These are phyloP conservation scores for Hyppa rectilinea DNA, from an alignment of 2,888 invertebrate genomes.

Conservation along the genomic window DNA sequence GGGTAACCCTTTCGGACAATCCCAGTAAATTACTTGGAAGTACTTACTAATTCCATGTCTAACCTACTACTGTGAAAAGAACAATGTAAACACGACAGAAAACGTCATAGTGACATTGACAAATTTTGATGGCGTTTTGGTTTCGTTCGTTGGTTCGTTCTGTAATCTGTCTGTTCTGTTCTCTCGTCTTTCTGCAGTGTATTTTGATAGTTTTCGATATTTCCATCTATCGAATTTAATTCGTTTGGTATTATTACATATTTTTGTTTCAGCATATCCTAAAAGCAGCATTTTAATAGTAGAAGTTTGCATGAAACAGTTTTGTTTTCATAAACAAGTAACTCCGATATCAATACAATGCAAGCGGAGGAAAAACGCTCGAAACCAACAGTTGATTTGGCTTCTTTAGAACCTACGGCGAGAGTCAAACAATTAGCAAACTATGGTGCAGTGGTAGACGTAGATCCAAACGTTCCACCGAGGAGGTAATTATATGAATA, in stretches of 20 bases:
- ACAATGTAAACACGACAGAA: neutral
- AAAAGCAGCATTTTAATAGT: neutral
- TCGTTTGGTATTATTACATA: neutral
- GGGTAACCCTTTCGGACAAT: too few species aligned
- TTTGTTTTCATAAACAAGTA: slow-evolving; percentile 21
- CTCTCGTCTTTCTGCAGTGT: neutral
- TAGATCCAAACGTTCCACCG: slow-evolving; percentile 94
- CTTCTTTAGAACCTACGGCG: slow-evolving; percentile 91
- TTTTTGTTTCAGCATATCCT: slow-evolving; percentile 3
- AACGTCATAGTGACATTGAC: neutral
- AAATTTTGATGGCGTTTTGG: neutral
- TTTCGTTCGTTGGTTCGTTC: too few species aligned
- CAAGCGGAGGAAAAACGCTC: slow-evolving; percentile 80
- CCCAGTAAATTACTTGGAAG: too few species aligned
- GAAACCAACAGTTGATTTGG: slow-evolving; percentile 77
- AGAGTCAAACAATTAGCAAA: slow-evolving; percentile 93
- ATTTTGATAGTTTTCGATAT: slow-evolving; percentile 3
- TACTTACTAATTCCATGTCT: neutral
- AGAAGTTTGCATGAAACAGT: slow-evolving; percentile 27
- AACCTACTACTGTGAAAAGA: neutral
- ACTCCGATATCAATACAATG: slow-evolving; percentile 68
- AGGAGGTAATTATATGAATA: slow-evolving; percentile 91
- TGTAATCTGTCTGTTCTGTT: too few species aligned
- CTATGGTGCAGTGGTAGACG: slow-evolving; percentile 93
- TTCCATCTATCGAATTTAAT: neutral